Percentiles rank a stretch among this genome's conserved stretches.
These are phyloP conservation scores for Synanthedon andrenaeformis DNA, from an alignment of 2,888 invertebrate species.

Conservation along the genomic window DNA sequence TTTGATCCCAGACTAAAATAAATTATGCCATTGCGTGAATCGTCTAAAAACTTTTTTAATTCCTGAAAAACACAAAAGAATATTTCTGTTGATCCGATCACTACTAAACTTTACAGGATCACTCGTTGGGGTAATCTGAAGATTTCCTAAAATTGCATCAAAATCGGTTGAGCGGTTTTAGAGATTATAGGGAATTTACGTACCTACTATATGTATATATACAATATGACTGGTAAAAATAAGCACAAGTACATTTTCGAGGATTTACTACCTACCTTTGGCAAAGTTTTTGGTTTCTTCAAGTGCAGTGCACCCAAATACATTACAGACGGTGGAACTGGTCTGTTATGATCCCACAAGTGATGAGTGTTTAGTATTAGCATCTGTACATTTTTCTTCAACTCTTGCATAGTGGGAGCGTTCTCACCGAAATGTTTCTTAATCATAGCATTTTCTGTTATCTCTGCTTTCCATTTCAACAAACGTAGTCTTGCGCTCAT, in stretches of 20 bases:
- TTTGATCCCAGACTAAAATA: conserved; percentile 37
- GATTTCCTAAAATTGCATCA: too few relatives aligned
- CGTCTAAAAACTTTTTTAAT: conserved; percentile 3
- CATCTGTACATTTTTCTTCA: conserved; percentile 12
- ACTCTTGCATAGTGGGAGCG: background rate
- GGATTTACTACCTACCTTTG: conserved; percentile 15
- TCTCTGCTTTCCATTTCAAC: background rate
- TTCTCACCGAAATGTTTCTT: background rate
- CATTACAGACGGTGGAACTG: conserved; percentile 22
- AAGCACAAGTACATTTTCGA: too few relatives aligned
- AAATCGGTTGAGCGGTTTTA: too few relatives aligned
- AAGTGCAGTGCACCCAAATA: conserved; percentile 26
- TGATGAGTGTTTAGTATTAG: conserved; percentile 27
- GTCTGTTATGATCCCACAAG: conserved; percentile 14
- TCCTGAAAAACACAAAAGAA: background rate
- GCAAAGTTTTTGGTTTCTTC: conserved; percentile 19
- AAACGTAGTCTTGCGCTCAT: background rate
- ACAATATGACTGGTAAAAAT: too few relatives aligned
- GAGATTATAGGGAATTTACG: too few relatives aligned
- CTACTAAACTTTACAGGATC: too few relatives aligned
- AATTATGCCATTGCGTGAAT: conserved; percentile 11
- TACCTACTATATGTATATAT: too few relatives aligned
- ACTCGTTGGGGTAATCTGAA: too few relatives aligned
- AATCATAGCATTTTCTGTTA: background rate
- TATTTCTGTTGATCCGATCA: too few relatives aligned